Evolutionary conservation across 2,797 vertebrate species (phyloP), one percentile per base, ranked within the genome.

Genomic region (Betta splendens): DNA sequence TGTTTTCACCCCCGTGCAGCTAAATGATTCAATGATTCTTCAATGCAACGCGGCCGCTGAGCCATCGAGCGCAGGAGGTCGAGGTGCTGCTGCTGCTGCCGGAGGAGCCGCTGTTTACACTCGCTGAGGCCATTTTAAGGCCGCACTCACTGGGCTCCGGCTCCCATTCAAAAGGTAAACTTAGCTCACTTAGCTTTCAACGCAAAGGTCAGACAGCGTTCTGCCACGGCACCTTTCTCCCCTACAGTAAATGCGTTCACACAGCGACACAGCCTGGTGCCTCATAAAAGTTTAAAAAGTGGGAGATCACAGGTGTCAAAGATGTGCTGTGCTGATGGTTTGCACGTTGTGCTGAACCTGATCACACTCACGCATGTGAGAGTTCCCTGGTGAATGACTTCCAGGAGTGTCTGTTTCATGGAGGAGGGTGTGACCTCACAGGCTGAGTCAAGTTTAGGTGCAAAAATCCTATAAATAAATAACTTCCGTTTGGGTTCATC

Each of bases 11-110:
- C 48, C 64, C 58, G 67, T 81, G 63, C 57, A 75, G 77, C 84
- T 73, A 66, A 79, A 69, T 64, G 25, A 79, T 77, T 81, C 52
- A 75, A 76, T n/a, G n/a, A n/a, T n/a, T n/a, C n/a, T n/a, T n/a
- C n/a, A 81, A 55, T 43, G 64, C 48, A 60, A 52, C 55, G 22
- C 62, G 20, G 10, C 10, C 55, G 25, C n/a, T 49, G 49, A 45
- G 51, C 31, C 56, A 64, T 26, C 49, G 61, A 35, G 26, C 39
- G 49, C 22, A 63, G 25, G n/a, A 63, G 28, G n/a, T 1, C 9
- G 7, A 3, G 25, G 23, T 40, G 33, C 9, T 35, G 11, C 22
- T 25, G 12, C 11, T 39, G 8, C 33, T 9, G 29, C 54, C 43
- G 31, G n/a, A 40, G 22, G 23, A 40, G 4, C 12, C 18, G 18